Conservation (phyloP, 2,888 invertebrate genomes). For the Xestia sexstrigata region DNA sequence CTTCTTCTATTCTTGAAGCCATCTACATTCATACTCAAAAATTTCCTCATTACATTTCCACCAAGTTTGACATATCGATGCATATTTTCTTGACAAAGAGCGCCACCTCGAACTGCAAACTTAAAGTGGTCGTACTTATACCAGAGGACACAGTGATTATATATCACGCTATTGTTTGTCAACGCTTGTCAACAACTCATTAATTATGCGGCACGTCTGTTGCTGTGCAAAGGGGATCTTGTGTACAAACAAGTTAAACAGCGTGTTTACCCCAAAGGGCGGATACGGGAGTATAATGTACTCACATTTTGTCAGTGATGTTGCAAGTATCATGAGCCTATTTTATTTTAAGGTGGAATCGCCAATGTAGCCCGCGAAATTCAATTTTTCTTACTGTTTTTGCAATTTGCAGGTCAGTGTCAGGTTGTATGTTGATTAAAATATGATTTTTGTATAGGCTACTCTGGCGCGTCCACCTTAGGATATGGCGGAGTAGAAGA, state of each 20-base stretch:
- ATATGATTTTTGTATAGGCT: too few species aligned
- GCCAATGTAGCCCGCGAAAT: too few species aligned
- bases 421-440: too few species aligned
- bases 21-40: too few species aligned
- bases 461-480: too few species aligned
- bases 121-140: not conserved
- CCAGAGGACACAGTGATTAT: conserved; percentile 4
- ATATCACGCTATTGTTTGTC: conserved; percentile 33
- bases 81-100: not conserved
- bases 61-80: not conserved
- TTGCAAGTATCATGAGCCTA: not conserved
- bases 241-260: conserved; percentile 1
- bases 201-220: conserved; percentile 33
- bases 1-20: too few species aligned
- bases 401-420: too few species aligned
- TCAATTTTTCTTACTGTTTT: too few species aligned
- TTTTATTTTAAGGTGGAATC: too few species aligned
- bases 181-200: conserved; percentile 26
- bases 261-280: not conserved
- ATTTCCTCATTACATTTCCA: not conserved
- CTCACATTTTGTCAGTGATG: not conserved
- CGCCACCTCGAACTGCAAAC: not conserved
- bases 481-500: not conserved
- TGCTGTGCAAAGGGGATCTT: conserved; percentile 8
- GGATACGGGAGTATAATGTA: not conserved